These are phyloP conservation scores for Strix uralensis DNA, from an alignment of 2,113 vertebrate genomes.

Conservation along the genomic window DNA sequence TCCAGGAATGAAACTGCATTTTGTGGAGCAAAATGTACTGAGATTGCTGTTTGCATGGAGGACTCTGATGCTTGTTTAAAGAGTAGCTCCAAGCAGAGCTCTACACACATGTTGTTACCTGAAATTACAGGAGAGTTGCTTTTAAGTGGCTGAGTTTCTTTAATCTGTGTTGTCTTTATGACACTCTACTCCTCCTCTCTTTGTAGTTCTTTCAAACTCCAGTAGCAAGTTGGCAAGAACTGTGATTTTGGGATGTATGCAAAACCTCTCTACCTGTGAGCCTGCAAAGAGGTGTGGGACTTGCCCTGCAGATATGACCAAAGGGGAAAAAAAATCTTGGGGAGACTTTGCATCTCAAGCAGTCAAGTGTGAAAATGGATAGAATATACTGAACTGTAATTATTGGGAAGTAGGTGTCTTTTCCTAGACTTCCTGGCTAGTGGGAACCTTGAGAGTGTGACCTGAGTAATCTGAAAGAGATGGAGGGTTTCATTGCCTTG, in stretches of 20 bases:
- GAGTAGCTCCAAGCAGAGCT: background rate
- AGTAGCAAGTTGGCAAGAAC: background rate
- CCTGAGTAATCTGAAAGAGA: background rate
- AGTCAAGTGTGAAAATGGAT: background rate
- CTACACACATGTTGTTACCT: fast-evolving
- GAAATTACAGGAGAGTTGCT: background rate
- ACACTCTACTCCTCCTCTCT: background rate
- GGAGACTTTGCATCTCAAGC: background rate
- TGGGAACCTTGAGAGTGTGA: background rate
- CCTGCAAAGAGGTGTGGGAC: background rate
- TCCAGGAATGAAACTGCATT: background rate
- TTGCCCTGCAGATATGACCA: background rate
- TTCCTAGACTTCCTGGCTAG: background rate
- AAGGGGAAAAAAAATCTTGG: background rate
- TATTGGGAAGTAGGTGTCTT: background rate
- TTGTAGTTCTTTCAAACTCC: background rate
- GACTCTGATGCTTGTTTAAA: background rate
- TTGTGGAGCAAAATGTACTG: background rate
- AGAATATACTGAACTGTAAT: background rate
- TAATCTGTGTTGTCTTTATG: background rate
- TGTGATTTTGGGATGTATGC: background rate
- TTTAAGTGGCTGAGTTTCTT: background rate
- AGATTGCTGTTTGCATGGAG: background rate
- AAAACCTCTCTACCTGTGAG: background rate
- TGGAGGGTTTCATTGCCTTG: background rate